Evolutionary conservation across 2,113 vertebrate genomes (phyloP), one percentile per base, ranked within the genome.

Genomic region (Phylloscopus trochilus): DNA sequence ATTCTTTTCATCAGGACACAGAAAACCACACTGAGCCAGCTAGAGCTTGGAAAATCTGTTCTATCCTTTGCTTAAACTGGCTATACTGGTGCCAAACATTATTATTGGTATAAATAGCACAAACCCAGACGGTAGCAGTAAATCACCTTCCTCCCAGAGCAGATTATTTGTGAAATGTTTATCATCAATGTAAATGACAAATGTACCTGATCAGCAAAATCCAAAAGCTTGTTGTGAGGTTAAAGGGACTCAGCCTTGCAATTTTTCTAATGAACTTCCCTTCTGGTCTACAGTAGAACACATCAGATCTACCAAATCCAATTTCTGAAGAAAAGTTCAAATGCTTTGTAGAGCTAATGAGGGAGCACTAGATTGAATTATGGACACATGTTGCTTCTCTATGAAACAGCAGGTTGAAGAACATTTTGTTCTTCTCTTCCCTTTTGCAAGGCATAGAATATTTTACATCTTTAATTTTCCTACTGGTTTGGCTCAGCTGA

Each of bases 141-240:
- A 96, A 95, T 92, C 68, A 88, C 56, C 82, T 63, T 87, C 43
- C 53, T 89, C 59, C n/a, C 49, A 85, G 64, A 95, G 77, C 64
- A 84, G 76, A 92, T 87, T 94, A 91, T 33, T 91, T 86, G 68
- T 93, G 89, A 95, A 89, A 93, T 80, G 76, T 91, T 91, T 91
- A 93, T 80, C 80, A 90, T 74, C 53, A 59, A 31, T 55, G 33
- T 79, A 83, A 86, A 95, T 92, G 72, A 97, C 37, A 53, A 88
- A 95, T 83, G 88, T 37, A 92, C 52, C 94, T 89, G 79, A 96
- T 86, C 91, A 95, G 87, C 51, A 83, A 80, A 95, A 86, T 43
- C 70, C 82, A 92, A 95, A 94, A 62, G 17, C 52, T 76, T 69
- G 56, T 83, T 91, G 39, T 73, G 63, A 95, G 55, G 47, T 56